Percentiles rank a stretch among this genome's conserved stretches.
Conservation (phyloP, 2,113 vertebrate genomes). For the Pteropus alecto region DNA sequence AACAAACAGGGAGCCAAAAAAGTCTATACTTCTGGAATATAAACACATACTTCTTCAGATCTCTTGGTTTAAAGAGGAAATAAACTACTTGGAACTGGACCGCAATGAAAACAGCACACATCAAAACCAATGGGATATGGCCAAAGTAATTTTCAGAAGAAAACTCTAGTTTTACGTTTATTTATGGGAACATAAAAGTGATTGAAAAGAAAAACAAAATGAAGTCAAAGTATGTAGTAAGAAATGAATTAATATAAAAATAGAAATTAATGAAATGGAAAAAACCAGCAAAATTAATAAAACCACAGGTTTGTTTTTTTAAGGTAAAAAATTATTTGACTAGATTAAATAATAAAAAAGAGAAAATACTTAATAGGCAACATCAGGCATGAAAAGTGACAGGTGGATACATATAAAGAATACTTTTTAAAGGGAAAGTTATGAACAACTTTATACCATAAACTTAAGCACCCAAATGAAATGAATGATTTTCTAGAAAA, state of each 20-base stretch:
- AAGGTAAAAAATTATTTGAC: slow-evolving; percentile 14
- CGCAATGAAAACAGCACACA: slow-evolving; percentile 17
- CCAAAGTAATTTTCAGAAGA: slow-evolving; percentile 39
- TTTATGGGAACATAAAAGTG: neutral
- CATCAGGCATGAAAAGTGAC: neutral
- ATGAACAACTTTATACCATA: neutral
- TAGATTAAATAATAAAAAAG: neutral
- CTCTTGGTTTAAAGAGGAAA: slow-evolving; percentile 47
- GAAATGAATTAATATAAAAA: neutral
- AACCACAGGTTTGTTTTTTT: neutral
- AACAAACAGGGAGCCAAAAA: slow-evolving; percentile 30
- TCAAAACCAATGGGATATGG: neutral
- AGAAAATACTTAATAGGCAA: neutral
- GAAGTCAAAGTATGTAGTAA: neutral
- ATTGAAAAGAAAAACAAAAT: slow-evolving; percentile 10
- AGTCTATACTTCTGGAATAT: slow-evolving; percentile 30
- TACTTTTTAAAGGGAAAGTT: neutral
- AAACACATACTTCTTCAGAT: slow-evolving; percentile 46
- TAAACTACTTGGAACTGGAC: slow-evolving; percentile 22
- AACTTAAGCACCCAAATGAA: slow-evolving; percentile 1
- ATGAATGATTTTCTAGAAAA: slow-evolving; percentile 25
- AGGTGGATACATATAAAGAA: neutral
- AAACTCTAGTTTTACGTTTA: neutral
- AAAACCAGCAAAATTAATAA: neutral
- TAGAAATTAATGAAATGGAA: slow-evolving; percentile 44